These are phyloP conservation scores for Jaculus jaculus DNA, from an alignment of 2,113 vertebrate species.

Conservation along the genomic window DNA sequence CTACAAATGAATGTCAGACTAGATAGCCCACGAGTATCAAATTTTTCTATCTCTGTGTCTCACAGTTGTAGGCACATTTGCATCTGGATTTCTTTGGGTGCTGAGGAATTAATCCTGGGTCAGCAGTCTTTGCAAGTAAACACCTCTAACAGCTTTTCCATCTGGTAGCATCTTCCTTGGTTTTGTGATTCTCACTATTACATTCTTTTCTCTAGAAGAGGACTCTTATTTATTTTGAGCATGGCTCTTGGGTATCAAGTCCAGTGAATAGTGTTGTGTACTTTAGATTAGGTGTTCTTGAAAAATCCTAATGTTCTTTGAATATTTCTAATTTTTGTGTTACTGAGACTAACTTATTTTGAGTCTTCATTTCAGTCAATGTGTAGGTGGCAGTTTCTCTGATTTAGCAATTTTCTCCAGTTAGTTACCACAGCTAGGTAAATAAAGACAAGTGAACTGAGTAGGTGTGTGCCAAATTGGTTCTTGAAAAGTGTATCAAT, in stretches of 20 bases:
- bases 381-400: neutral
- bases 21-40: too few species aligned
- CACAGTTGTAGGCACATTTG: too few species aligned
- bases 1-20: too few species aligned
- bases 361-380: neutral
- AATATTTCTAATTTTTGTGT: conserved; percentile 1
- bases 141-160: too few species aligned
- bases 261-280: neutral
- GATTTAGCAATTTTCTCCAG: neutral
- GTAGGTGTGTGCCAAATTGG: neutral
- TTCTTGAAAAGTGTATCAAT: neutral
- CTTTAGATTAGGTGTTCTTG: neutral
- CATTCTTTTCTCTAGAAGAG: neutral
- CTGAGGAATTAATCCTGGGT: too few species aligned
- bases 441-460: neutral
- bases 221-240: too few species aligned
- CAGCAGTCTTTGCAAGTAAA: too few species aligned
- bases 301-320: neutral
- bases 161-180: neutral
- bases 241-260: neutral
- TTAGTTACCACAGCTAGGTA: neutral
- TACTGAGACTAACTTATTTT: neutral
- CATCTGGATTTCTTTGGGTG: too few species aligned
- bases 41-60: too few species aligned
- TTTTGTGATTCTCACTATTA: neutral